Evolutionary conservation across 2,797 vertebrate species (phyloP), one percentile per base, ranked within the genome.

Genomic region (Onychomys arenicola): DNA sequence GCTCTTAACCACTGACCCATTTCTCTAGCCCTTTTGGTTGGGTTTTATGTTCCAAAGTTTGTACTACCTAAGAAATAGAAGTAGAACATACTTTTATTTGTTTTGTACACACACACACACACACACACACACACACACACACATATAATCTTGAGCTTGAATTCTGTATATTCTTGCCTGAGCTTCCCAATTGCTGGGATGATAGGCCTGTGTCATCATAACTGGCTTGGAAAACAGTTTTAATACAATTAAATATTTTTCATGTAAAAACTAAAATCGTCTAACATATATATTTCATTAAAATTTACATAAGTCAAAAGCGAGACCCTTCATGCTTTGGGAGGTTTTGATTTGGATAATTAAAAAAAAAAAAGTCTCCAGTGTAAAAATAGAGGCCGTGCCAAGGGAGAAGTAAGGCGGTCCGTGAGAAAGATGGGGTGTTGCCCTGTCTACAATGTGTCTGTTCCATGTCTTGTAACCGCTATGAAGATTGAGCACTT

Each of bases 221-320:
- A 34, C 14, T 78, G 75, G 5, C 59, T 78, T 78, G 59, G 37
- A 94, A 46, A 46, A 73, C 71, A 82, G 55, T 37, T 92, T 90
- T 92, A 93, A 86, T 80, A 59, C 29, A 55, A 90, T 91, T 73
- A 84, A 57, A 1, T 25, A 29, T 80, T 65, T 83, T 65, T 90
- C 78, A 91, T 67, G 46, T 59, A 49, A 82, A 91, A 55, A 82
- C 19, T 55, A 59, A 88, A 93, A 87, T 81, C 67, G 57, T 61
- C n/a, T 67, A 78, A n/a, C 2, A 82, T 63, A 86, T 49, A 57
- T 71, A 87, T 92, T 88, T 97, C 49, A 93, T 43, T 86, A 89
- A 49, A 88, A 81, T 83, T 69, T 92, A 82, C 40, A 12, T 76
- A 73, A 89, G n/a, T 90, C 23, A 52, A 81, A 88, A 95, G 43